These are phyloP conservation scores for Clepsis dumicolana DNA, from an alignment of 2,888 invertebrate species.

Conservation along the genomic window DNA sequence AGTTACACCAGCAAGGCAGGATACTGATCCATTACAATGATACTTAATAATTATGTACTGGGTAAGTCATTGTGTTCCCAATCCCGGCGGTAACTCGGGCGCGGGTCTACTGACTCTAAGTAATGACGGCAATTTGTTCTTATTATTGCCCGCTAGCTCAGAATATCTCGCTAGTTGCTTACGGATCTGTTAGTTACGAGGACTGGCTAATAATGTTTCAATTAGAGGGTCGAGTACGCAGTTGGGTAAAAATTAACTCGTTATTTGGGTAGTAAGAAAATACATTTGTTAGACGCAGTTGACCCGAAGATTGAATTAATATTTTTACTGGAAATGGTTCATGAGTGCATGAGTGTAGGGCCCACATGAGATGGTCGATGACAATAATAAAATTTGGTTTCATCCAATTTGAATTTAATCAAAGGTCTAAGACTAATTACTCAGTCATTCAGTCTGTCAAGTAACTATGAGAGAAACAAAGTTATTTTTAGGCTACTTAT, in stretches of 20 bases:
- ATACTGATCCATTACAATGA: conserved; percentile 9
- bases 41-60: conserved; percentile 4
- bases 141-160: conserved; percentile 41
- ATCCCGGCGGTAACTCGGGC: conserved; percentile 27
- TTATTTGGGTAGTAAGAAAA: conserved; percentile 8
- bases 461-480: no score
- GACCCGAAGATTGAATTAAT: background rate
- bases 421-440: no score
- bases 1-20: background rate
- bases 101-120: conserved; percentile 37
- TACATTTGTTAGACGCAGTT: background rate
- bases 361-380: background rate
- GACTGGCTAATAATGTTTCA: conserved; percentile 24
- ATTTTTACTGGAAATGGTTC: background rate
- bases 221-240: conserved; percentile 5
- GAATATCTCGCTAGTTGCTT: conserved; percentile 26
- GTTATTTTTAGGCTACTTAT: no score
- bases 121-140: conserved; percentile 43
- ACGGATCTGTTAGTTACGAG: conserved; percentile 29
- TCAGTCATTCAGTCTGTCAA: no score
- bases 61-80: conserved; percentile 23
- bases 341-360: background rate
- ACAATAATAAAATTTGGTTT: background rate
- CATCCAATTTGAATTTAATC: background rate
- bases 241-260: conserved; percentile 1